Base-by-base conservation (phyloP, 2,888 invertebrate genomes). In the Labia minor region DNA sequence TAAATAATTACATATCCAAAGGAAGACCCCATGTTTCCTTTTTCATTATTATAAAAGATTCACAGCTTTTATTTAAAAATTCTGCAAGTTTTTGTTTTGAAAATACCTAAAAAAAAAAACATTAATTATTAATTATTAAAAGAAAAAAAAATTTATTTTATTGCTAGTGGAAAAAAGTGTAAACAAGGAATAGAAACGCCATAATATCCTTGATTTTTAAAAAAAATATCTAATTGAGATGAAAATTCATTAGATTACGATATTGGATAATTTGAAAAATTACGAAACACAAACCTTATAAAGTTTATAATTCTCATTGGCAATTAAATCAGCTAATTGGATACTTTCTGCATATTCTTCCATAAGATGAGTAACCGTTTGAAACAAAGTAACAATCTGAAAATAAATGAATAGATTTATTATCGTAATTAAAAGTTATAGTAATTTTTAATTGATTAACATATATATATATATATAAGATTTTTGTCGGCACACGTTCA, bases 1-100 rank as follows among this genome's bases (percentile, higher is more conserved):
- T 6, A 26, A 6, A 26, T 6, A 26, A 10, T 49, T 49, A 49
- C 16, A 14, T 8, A 8, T 49, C 49, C 14, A 16, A n/a, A 10
- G 68, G 69, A 78, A 85, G 87, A 62, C 93, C 93, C 84, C 92
- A 90, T 65, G 93, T 89, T 82, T 94, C 94, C 73, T 83, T 82
- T 73, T 87, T 88, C 68, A 92, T 77, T 10, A 84, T 77, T 16
- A 92, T 77, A 8, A 90, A 90, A 1, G 92, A 89, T 74, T 92
- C 91, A 64, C 87, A 85, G 49, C 93, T 81, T 76, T 89, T 88
- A 21, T 83, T 83, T 68, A 94, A 80, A 26, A 94, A 77, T 75
- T 92, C 89, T 67, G 85, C 82, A 63, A 94, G 77, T 75, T 90
- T 89, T 70, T 86, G 87, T 74, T 88, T 89, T 0, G 86, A 83